phyloP scores from a whole-genome alignment of 2,113 vertebrate genomes.

The Bufo bufo region DNA sequence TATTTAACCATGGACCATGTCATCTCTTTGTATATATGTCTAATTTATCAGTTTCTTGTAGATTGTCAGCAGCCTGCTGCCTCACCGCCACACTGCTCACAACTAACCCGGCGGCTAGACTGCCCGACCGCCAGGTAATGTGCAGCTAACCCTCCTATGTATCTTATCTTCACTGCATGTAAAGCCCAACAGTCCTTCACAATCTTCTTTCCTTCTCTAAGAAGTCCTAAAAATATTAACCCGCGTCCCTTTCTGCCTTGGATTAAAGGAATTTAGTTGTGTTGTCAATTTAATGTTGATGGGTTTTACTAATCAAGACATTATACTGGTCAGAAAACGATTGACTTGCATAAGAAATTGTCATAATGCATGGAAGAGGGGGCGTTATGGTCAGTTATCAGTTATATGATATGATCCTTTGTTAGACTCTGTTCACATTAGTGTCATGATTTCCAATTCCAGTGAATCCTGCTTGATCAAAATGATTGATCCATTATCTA shows the following conservation, averaged over 20 bases:
- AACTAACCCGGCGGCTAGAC: conserved; percentile 88
- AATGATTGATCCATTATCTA: too few species aligned
- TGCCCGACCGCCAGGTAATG: conserved; percentile 88
- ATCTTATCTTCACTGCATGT: conserved; percentile 65
- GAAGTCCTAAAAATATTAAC: neutral
- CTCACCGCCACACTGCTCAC: conserved; percentile 93
- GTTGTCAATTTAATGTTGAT: neutral
- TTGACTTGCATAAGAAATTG: neutral
- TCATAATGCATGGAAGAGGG: neutral
- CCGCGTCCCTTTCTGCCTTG: neutral
- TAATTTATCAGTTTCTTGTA: conserved; percentile 99
- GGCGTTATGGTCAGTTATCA: too few species aligned
- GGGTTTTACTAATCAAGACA: too few species aligned
- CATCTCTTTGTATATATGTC: conserved; percentile 94
- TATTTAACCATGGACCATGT: conserved; percentile 83
- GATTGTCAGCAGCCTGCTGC: conserved; percentile 99
- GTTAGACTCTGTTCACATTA: too few species aligned
- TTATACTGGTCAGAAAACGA: too few species aligned
- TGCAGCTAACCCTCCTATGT: conserved; percentile 60
- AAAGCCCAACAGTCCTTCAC: neutral
- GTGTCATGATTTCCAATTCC: too few species aligned
- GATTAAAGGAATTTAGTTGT: neutral
- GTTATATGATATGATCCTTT: too few species aligned
- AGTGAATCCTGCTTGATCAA: too few species aligned
- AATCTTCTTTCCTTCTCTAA: neutral